Evolutionary conservation across 2,888 invertebrate genomes (phyloP).

Genomic region (Clunio marinus): DNA sequence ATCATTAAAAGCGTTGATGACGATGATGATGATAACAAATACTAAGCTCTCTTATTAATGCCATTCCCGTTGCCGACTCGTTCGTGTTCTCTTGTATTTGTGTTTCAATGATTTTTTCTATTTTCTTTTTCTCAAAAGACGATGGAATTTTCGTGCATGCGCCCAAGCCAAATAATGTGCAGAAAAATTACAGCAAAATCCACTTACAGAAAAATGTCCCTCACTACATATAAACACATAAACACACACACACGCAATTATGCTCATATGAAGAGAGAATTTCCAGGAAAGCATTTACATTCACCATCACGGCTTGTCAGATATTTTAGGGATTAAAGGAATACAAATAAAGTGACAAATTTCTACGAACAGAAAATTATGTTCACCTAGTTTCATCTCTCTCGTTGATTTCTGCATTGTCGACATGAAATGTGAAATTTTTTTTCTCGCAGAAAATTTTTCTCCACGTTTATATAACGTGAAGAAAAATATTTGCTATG

Average conservation of each 20-base stretch:
- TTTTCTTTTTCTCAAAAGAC: background rate
- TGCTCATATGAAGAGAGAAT: background rate
- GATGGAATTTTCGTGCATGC: constrained; percentile 3
- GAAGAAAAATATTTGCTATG: no score
- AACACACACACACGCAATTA: background rate
- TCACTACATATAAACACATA: background rate
- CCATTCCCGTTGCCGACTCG: background rate
- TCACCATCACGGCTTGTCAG: background rate
- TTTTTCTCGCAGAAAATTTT: no score
- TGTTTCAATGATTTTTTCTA: background rate
- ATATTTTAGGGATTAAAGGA: background rate
- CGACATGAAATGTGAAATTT: background rate
- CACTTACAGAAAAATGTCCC: background rate
- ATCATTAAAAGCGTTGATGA: background rate
- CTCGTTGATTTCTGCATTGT: background rate
- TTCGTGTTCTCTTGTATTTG: no score
- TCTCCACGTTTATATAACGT: no score
- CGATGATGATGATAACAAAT: constrained; percentile 7
- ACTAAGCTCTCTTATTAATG: background rate
- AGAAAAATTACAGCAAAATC: constrained; percentile 2
- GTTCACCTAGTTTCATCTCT: constrained; percentile 1
- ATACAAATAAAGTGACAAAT: constrained; percentile 20
- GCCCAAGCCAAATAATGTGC: background rate
- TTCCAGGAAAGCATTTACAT: constrained; percentile 11
- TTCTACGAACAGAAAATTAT: constrained; percentile 1